Evolutionary conservation across 2,797 vertebrate species (phyloP).

Genomic region (Spinibarbus caldwelli): DNA sequence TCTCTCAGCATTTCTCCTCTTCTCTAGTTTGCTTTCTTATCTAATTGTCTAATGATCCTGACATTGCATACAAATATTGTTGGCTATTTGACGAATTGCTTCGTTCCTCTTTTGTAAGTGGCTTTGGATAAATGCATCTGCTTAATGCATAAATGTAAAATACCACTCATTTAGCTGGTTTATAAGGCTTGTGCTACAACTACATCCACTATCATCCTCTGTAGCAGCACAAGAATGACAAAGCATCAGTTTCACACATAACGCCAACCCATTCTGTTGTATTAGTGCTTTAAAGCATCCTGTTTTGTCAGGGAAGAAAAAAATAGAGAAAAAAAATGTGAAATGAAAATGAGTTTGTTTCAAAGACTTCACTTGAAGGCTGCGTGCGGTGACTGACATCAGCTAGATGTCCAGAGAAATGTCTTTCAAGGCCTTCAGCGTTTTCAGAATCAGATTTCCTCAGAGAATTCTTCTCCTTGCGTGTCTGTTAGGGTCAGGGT

Average conservation of each 20-base stretch:
- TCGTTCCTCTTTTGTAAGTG: neutral
- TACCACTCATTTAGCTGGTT: neutral
- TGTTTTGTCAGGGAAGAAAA: neutral
- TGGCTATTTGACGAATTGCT: neutral
- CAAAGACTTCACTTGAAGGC: slow-evolving; percentile 1
- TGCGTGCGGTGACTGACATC: neutral
- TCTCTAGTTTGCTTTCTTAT: neutral
- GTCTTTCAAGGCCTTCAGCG: neutral
- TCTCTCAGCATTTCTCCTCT: neutral
- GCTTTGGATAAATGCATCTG: neutral
- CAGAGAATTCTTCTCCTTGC: neutral
- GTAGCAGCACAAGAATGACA: neutral
- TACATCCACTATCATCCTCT: neutral
- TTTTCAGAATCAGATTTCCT: neutral
- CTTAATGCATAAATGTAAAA: neutral
- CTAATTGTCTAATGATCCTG: neutral
- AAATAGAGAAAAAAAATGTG: no score
- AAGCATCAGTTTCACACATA: neutral
- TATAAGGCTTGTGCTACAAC: neutral
- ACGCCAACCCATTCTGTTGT: no score
- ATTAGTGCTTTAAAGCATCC: no score
- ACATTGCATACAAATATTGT: neutral
- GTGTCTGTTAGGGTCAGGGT: neutral
- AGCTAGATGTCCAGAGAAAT: neutral
- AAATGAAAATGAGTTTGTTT: neutral